phyloP scores from a whole-genome alignment of 2,888 invertebrate species.

The Phragmatobia fuliginosa region DNA sequence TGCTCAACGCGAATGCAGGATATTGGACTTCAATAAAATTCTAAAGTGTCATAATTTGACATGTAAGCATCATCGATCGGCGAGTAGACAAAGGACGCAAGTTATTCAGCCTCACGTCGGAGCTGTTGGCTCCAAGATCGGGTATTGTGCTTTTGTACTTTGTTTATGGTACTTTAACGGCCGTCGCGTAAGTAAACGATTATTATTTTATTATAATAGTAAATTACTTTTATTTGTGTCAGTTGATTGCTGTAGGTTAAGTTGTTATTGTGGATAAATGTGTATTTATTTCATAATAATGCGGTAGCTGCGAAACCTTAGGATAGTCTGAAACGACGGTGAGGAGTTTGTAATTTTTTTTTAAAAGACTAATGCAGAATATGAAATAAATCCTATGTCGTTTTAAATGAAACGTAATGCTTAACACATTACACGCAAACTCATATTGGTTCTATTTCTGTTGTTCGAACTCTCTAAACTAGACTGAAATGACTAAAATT shows the following conservation, averaged over 20 bases:
- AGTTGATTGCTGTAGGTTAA: slow-evolving; percentile 45
- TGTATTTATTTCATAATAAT: slow-evolving; percentile 16
- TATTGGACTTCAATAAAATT: slow-evolving; percentile 46
- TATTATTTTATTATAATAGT: slow-evolving; percentile 61
- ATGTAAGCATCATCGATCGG: slow-evolving; percentile 63
- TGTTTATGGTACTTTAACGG: slow-evolving; percentile 58
- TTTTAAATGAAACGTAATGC: background rate
- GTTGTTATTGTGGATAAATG: slow-evolving; percentile 33
- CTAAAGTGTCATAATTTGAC: slow-evolving; percentile 61
- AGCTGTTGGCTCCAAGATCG: slow-evolving; percentile 47
- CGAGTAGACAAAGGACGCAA: slow-evolving; percentile 58
- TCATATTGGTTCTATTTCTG: no score
- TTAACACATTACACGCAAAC: no score
- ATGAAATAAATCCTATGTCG: background rate
- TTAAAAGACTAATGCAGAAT: background rate
- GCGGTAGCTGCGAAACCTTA: background rate
- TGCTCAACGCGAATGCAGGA: slow-evolving; percentile 37
- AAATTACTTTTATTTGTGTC: slow-evolving; percentile 43
- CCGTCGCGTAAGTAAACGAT: slow-evolving; percentile 58
- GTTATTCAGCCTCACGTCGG: slow-evolving; percentile 67
- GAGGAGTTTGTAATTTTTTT: background rate
- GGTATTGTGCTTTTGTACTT: slow-evolving; percentile 57
- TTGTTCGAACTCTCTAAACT: no score
- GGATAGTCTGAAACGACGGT: background rate
- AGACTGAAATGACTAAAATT: no score